phyloP scores from a whole-genome alignment of 35 echinoderm and acorn worm species.

The Ophioderma brevispina region DNA sequence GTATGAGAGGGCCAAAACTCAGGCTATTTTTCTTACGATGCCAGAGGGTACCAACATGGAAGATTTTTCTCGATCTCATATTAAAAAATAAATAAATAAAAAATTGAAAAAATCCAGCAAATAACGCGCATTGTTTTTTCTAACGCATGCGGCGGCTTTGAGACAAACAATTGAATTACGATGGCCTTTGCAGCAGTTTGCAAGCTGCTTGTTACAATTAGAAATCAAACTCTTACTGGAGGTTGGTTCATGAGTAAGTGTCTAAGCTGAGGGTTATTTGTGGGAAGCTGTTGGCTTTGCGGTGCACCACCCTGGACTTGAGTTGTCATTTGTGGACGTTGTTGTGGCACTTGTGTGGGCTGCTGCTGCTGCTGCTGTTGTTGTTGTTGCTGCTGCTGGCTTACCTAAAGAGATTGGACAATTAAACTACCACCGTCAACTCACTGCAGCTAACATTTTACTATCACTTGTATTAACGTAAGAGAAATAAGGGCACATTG shows the following conservation, averaged over 20 bases:
- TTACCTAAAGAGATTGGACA: no score
- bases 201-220: no score
- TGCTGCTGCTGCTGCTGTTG: constrained; percentile 52
- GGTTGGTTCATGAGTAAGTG: constrained; percentile 51
- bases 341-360: constrained; percentile 17
- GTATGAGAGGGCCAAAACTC: no score
- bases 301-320: constrained; percentile 8
- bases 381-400: constrained; percentile 24
- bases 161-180: not conserved
- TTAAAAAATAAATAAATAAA: no score
- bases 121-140: not conserved
- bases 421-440: no score
- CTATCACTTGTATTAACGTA: no score
- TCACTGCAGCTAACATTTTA: no score
- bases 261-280: constrained; percentile 56
- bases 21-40: no score
- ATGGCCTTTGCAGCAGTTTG: not conserved
- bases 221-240: not conserved
- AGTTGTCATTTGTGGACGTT: not conserved
- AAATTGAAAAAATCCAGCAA: no score
- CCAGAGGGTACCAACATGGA: no score
- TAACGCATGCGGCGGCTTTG: not conserved
- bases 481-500: no score
- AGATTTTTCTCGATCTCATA: no score
- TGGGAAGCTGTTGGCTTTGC: constrained; percentile 66